Evolutionary conservation across 2,797 vertebrate species (phyloP), one percentile per base, ranked within the genome.

Genomic region (Dromococcyx pavoninus): DNA sequence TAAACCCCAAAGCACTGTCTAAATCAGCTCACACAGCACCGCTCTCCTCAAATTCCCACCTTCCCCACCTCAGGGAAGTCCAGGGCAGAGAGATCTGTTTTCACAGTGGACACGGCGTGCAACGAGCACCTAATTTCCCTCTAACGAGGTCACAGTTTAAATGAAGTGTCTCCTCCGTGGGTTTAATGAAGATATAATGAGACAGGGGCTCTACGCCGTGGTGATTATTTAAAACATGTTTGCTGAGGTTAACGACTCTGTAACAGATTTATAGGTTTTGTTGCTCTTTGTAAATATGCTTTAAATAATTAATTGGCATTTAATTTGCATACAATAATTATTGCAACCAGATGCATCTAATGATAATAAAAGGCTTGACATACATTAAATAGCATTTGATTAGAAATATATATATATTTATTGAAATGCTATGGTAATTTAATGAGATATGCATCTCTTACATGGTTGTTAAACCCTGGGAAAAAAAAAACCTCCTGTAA

Each of bases 251-350:
- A 97, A 98, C 66, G 6, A 60, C 94, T 95, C 89, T 9, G 7
- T 95, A 97, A 97, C 95, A 97, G 97, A 97, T 98, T 97, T 97
- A 97, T 96, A 96, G 97, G 94, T 93, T 97, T 95, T 91, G 75
- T 39, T 95, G 87, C 90, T 97, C 95, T 97, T 95, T 71, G 97
- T 96, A 98, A 98, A 97, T 97, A 97, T 85, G 88, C 96, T 97
- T 98, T 97, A 97, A 98, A 97, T 97, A 97, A 98, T 98, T 97
- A 98, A 97, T 97, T 54, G 75, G 66, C 77, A 71, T 80, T 89
- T 86, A 90, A 92, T 95, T 93, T 91, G 82, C 82, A 92, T 94
- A 85, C 46, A 92, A 71, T 89, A 95, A 96, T 97, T 96, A 96
- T 62, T 65, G 37, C 86, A 91, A 43, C 43, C 83, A 91, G 81